phyloP scores from a whole-genome alignment of 1,140 invertebrate genomes.

The Caenorhabditis remanei region DNA sequence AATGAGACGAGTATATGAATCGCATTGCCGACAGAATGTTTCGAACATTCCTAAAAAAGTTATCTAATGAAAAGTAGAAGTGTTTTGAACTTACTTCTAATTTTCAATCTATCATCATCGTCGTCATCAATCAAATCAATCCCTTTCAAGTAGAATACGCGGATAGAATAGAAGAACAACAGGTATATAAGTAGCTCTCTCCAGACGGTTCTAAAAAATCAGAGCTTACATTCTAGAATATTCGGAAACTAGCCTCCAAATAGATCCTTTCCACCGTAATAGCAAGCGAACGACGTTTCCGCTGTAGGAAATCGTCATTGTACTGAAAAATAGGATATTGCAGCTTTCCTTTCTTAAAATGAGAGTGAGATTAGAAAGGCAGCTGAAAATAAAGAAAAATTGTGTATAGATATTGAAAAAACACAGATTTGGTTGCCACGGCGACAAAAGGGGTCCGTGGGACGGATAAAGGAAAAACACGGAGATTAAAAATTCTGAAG shows the following conservation, averaged over 20 bases:
- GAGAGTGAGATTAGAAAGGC: too few species aligned
- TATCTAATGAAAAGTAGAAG: background rate
- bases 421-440: conserved; percentile 32
- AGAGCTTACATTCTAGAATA: background rate
- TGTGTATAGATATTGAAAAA: background rate
- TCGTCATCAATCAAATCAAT: conserved; percentile 59
- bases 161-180: conserved; percentile 47
- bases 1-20: conserved; percentile 65
- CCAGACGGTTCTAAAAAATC: conserved; percentile 35
- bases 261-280: conserved; percentile 61
- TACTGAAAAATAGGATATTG: background rate
- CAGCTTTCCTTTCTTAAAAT: background rate
- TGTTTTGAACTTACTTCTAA: conserved; percentile 11
- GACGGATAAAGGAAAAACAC: background rate
- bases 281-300: conserved; percentile 57
- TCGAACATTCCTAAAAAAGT: conserved; percentile 49
- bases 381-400: conserved; percentile 11
- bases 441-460: background rate
- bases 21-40: conserved; percentile 62
- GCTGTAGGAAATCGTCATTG: conserved; percentile 64
- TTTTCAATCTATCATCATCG: conserved; percentile 45
- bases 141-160: conserved; percentile 53
- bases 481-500: conserved; percentile 7
- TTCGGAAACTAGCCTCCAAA: conserved; percentile 57
- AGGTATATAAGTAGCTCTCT: conserved; percentile 60